Conservation (phyloP, 2,888 invertebrate species). For the Melanotus villosus region DNA sequence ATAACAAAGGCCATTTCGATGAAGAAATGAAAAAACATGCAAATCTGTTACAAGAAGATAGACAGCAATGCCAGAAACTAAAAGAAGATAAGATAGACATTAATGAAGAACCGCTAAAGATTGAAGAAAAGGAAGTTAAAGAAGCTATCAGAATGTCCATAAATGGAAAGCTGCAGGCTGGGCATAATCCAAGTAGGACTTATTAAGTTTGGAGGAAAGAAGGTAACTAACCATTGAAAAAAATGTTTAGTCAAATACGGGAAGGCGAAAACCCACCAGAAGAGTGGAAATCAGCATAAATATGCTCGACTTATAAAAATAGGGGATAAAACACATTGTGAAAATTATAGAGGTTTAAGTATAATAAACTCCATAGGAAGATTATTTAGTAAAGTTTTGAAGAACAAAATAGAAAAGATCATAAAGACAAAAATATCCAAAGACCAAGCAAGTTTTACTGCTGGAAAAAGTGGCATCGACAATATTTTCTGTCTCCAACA, state of each 20-base stretch:
- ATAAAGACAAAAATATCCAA: neutral
- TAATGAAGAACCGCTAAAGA: neutral
- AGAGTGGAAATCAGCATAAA: neutral
- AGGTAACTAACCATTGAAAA: neutral
- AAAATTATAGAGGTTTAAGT: neutral
- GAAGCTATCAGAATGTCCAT: neutral
- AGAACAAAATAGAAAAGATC: neutral
- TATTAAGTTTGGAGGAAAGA: neutral
- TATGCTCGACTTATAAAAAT: constrained; percentile 2
- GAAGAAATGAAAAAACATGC: no score
- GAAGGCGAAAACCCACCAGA: neutral
- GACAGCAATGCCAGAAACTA: no score
- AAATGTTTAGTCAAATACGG: neutral
- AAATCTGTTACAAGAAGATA: no score
- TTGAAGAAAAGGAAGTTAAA: constrained; percentile 1
- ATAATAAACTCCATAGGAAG: constrained; percentile 2
- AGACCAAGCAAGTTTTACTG: constrained; percentile 9
- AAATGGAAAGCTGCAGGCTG: neutral
- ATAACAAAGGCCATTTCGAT: no score
- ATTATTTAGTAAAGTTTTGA: neutral
- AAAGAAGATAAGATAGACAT: no score
- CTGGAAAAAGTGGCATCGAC: constrained; percentile 11
- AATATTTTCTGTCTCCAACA: constrained; percentile 6
- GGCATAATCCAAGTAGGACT: neutral
- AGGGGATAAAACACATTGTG: neutral